A percentile compares a stretch with the other conserved stretches of the same genome.
Evolutionary conservation across 2,888 invertebrate species (phyloP).

Genomic region (Cremastinae sp.): DNA sequence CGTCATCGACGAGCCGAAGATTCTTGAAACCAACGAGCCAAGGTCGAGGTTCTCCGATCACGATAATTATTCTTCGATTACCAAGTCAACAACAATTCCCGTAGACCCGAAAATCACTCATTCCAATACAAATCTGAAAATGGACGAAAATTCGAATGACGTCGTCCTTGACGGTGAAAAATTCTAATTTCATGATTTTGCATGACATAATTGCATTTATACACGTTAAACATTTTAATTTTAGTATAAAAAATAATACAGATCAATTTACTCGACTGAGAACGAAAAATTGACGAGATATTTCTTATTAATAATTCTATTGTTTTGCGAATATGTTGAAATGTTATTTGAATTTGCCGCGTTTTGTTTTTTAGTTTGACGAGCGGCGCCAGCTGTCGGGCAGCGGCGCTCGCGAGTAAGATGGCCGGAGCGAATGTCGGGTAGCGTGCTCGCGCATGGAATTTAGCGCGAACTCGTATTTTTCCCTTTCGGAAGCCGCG

Average conservation of each 20-base stretch:
- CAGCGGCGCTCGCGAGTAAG: neutral
- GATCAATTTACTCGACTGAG: neutral
- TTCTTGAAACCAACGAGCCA: conserved; percentile 15
- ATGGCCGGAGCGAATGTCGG: neutral
- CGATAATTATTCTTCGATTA: conserved; percentile 1
- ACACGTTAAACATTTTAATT: too few species aligned
- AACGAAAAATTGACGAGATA: neutral
- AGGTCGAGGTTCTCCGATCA: conserved; percentile 31
- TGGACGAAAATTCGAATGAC: conserved; percentile 40
- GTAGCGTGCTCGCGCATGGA: conserved; percentile 10
- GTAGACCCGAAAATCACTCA: neutral
- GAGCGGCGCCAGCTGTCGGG: neutral
- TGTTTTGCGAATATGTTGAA: neutral
- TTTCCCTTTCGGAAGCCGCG: conserved; percentile 8
- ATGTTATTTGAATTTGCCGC: neutral
- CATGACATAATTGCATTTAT: too few species aligned
- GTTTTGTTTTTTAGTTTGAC: neutral
- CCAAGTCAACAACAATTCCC: conserved; percentile 6
- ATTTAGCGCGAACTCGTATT: neutral
- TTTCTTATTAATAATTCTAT: neutral
- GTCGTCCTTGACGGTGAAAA: neutral
- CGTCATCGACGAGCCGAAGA: neutral
- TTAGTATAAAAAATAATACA: neutral
- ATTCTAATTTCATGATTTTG: too few species aligned
- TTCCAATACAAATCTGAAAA: conserved; percentile 23